These are phyloP conservation scores for Benthochromis sp. DNA, from an alignment of 2,113 vertebrate genomes.

Conservation along the genomic window DNA sequence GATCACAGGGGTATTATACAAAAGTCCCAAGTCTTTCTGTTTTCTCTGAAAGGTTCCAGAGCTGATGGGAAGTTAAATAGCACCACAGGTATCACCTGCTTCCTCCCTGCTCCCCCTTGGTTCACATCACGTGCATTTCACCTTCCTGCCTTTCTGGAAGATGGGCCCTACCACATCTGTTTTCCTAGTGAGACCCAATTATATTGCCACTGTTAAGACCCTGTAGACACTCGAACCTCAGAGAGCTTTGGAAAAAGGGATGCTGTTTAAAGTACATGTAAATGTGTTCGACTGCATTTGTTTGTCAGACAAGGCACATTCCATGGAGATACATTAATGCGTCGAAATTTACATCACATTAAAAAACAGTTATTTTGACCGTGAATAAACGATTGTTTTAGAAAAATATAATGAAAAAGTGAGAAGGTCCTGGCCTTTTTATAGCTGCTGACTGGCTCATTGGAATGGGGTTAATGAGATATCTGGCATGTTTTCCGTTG, in stretches of 20 bases:
- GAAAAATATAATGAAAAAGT: not conserved
- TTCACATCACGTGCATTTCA: not conserved
- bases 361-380: not conserved
- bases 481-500: not conserved
- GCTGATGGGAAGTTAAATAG: conserved; percentile 11
- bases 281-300: not conserved
- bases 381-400: not conserved
- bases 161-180: not conserved
- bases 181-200: not conserved
- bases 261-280: not conserved
- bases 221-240: not conserved
- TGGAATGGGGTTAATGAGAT: conserved; percentile 19
- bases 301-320: not conserved
- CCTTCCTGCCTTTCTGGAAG: not conserved
- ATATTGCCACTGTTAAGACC: not conserved
- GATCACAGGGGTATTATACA: not conserved
- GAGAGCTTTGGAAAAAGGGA: not conserved
- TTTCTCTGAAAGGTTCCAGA: not conserved
- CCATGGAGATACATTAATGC: not conserved
- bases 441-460: not conserved
- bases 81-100: not conserved
- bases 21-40: not conserved
- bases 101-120: not conserved
- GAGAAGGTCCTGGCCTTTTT: not conserved
- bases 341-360: not conserved